Evolutionary conservation across 2,888 invertebrate species (phyloP).

Genomic region (Drosophila mayaguana): DNA sequence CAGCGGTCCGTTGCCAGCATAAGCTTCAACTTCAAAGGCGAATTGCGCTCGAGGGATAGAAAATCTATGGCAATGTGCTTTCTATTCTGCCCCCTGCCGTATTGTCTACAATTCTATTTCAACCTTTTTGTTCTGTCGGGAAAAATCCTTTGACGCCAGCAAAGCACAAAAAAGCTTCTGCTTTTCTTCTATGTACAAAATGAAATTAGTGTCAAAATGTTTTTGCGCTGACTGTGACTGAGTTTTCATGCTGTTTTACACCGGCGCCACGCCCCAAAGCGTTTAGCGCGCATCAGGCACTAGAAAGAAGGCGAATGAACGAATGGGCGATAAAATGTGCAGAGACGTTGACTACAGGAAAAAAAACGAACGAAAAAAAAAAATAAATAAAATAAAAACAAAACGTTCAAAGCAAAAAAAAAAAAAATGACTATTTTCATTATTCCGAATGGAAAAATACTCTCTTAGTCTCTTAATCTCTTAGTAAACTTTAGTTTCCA

Average conservation of each 20-base stretch:
- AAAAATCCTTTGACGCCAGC: constrained; percentile 74
- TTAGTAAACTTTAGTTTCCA: too few relatives aligned
- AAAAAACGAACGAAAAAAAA: constrained; percentile 1
- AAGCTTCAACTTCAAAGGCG: constrained; percentile 62
- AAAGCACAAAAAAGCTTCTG: constrained; percentile 53
- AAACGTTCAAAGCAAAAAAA: constrained; percentile 21
- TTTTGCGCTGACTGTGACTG: constrained; percentile 76
- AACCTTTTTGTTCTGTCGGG: constrained; percentile 64
- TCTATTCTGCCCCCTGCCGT: constrained; percentile 53
- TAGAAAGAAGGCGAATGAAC: constrained; percentile 52
- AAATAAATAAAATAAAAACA: constrained; percentile 11
- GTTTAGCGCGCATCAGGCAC: constrained; percentile 68
- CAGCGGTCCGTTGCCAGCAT: constrained; percentile 4
- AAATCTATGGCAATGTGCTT: constrained; percentile 72
- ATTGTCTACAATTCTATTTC: constrained; percentile 70
- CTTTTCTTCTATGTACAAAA: constrained; percentile 75
- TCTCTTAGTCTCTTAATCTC: neutral
- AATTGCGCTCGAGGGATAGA: constrained; percentile 49
- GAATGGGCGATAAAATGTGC: constrained; percentile 75
- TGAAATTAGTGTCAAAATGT: constrained; percentile 80
- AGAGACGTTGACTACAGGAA: constrained; percentile 52
- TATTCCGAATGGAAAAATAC: neutral
- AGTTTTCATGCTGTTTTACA: constrained; percentile 79
- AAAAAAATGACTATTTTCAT: constrained; percentile 15
- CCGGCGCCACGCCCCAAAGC: constrained; percentile 76